These are phyloP conservation scores for Bicyclus anynana DNA, from an alignment of 1,140 invertebrate species.

Conservation along the genomic window DNA sequence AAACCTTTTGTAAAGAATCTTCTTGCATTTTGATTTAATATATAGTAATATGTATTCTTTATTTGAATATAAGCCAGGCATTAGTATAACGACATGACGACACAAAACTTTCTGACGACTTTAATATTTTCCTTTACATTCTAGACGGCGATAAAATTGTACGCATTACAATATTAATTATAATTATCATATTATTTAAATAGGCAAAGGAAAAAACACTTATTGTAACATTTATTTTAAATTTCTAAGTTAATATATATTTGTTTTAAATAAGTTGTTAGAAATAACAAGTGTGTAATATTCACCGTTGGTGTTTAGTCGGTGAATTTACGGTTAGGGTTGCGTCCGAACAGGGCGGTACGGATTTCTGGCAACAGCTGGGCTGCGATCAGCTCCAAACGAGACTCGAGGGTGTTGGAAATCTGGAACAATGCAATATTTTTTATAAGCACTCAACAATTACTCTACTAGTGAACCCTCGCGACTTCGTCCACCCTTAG, in stretches of 20 bases:
- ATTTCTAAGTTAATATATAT: slow-evolving; percentile 54
- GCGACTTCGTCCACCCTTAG: no score
- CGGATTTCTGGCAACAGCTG: slow-evolving; percentile 96
- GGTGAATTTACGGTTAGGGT: slow-evolving; percentile 97
- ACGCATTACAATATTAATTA: slow-evolving; percentile 59
- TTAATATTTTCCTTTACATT: slow-evolving; percentile 43
- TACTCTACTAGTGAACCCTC: neutral
- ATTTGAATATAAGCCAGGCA: slow-evolving; percentile 27
- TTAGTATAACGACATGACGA: slow-evolving; percentile 56
- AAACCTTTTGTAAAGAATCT: neutral
- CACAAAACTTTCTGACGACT: slow-evolving; percentile 61
- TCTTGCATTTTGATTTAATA: neutral
- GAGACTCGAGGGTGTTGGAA: slow-evolving; percentile 95
- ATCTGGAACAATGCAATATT: slow-evolving; percentile 78
- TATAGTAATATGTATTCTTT: no score
- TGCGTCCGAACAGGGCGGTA: slow-evolving; percentile 94
- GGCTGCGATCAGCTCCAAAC: slow-evolving; percentile 95
- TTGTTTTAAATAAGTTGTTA: slow-evolving; percentile 60
- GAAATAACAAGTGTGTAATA: slow-evolving; percentile 51
- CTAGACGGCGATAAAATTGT: slow-evolving; percentile 68
- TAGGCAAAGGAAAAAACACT: slow-evolving; percentile 75
- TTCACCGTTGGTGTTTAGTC: slow-evolving; percentile 83
- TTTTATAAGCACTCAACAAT: neutral
- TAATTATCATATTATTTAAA: slow-evolving; percentile 50
- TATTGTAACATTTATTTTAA: slow-evolving; percentile 60